Conservation (phyloP, 2,113 vertebrate species). For the Petroica traversi region DNA sequence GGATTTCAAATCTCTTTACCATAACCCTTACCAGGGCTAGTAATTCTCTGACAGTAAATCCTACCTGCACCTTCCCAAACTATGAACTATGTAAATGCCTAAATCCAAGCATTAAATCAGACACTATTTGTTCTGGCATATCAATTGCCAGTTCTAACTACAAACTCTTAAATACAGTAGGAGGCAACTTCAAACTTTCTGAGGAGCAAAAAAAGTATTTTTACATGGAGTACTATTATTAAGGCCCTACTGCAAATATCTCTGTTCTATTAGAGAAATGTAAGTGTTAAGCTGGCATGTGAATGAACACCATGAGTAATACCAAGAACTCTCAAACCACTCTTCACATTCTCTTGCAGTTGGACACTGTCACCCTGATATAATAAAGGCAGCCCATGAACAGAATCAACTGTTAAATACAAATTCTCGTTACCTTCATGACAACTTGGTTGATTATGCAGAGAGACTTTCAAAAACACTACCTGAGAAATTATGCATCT, state of each 20-base stretch:
- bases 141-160: background rate
- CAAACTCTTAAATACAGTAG: background rate
- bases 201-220: background rate
- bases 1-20: background rate
- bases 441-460: constrained; percentile 88
- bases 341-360: constrained; percentile 74
- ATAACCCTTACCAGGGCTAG: background rate
- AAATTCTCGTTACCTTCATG: constrained; percentile 90
- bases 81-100: background rate
- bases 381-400: constrained; percentile 84
- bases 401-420: constrained; percentile 90
- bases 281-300: background rate
- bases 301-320: background rate
- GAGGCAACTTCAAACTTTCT: background rate
- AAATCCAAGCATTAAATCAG: background rate
- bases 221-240: background rate
- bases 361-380: constrained; percentile 89
- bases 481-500: constrained; percentile 82
- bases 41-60: background rate
- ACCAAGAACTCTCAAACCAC: background rate
- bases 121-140: background rate
- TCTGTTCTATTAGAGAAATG: background rate
- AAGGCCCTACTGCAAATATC: background rate
- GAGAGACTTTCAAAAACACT: constrained; percentile 83
- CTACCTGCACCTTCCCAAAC: background rate